Evolutionary conservation across 2,113 vertebrate species (phyloP), one percentile per base, ranked within the genome.

Genomic region (Orientallactaga bullata): DNA sequence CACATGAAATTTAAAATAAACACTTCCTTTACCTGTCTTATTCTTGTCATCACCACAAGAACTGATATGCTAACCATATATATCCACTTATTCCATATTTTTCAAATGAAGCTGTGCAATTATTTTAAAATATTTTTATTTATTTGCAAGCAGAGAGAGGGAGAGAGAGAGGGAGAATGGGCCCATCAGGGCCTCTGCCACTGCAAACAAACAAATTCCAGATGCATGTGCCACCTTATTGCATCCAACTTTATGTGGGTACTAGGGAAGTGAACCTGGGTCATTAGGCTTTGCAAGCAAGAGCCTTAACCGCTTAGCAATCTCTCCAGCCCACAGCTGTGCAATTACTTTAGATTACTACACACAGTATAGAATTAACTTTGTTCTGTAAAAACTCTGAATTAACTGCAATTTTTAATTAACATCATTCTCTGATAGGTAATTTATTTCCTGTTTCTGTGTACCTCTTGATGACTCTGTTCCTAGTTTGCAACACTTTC

Each of bases 391-490:
- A 88, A 72, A 88, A 13, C 58, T 92, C 71, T 71, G 84, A 95
- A 77, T 93, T 91, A 90, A 26, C 68, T 68, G 55, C 15, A 55
- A 10, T 55, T 55, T 55, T 55, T 93, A 69, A 78, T 95, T 93
- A 78, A 91, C 81, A 95, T 85, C 39, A 80, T 96, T 93, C 71
- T 95, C 61, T 93, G 47, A 96, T 92, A 88, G n/a, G 82, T n/a
- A 77, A 71, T 82, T 95, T 85, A 95, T 96, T 95, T 97, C 90
- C 90, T 94, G 51, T 95, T 89, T 93, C 81, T 12, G 0, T 85
- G 61, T 81, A 68, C 42, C 80, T 82, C 83, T 93, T 76, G 77
- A 94, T 42, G 86, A 68, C 80, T 94, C 20, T 74, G 30, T 69
- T 47, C 8, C 95, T 87, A 89, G 58, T 51, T 91, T 89, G 68